Percentiles rank a stretch among this genome's conserved stretches.
Evolutionary conservation across 1,140 invertebrate species (phyloP).

Genomic region (Procambarus clarkii): DNA sequence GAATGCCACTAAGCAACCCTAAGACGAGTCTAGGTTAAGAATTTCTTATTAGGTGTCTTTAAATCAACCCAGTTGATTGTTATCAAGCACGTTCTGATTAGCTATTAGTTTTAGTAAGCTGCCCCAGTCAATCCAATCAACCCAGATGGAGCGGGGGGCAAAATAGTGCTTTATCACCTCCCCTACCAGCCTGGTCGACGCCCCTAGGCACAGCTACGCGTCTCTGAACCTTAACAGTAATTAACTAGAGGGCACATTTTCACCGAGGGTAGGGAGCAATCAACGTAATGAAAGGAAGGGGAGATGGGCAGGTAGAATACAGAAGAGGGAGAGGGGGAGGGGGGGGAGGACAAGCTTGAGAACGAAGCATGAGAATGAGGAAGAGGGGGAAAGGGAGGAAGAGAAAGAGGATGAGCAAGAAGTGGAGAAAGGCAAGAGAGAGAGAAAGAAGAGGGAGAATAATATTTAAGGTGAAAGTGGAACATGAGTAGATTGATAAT

Average conservation of each 20-base stretch:
- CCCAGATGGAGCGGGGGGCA: background rate
- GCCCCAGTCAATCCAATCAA: background rate
- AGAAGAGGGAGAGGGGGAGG: background rate
- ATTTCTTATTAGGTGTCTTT: no score
- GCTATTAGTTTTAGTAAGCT: background rate
- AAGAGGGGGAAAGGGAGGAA: background rate
- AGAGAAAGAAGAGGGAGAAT: background rate
- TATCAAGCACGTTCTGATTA: background rate
- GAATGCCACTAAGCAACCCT: no score
- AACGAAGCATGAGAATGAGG: no score
- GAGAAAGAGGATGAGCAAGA: background rate
- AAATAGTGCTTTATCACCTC: background rate
- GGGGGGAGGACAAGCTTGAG: background rate
- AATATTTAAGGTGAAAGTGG: background rate
- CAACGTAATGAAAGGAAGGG: background rate
- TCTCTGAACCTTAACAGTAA: background rate
- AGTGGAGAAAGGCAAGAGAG: background rate
- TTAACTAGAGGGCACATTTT: background rate
- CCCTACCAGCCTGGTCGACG: background rate
- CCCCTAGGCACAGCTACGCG: background rate
- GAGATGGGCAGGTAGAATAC: background rate
- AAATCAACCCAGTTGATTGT: background rate
- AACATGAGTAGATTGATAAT: no score
- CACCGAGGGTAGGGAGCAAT: background rate
- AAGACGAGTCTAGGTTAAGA: no score